These are phyloP conservation scores for Halictus rubicundus DNA, from an alignment of 1,140 invertebrate species.

Conservation along the genomic window DNA sequence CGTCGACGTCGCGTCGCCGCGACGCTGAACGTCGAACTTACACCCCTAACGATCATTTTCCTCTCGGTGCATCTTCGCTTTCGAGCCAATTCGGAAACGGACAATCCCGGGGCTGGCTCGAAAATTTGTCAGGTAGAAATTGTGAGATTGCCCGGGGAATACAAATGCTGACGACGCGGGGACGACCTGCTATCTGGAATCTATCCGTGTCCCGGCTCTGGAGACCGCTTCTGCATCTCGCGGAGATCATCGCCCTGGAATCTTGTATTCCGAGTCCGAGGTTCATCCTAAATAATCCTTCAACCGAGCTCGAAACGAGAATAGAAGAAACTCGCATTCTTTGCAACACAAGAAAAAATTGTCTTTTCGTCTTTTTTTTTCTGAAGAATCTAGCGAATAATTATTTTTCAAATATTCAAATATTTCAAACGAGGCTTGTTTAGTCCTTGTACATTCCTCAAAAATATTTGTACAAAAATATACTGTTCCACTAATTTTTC, in stretches of 20 bases:
- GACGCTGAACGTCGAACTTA: constrained; percentile 38
- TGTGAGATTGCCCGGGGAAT: constrained; percentile 56
- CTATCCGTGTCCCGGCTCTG: constrained; percentile 3
- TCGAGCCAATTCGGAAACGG: constrained; percentile 63
- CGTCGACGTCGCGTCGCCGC: constrained; percentile 11
- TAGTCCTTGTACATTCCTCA: too few species aligned
- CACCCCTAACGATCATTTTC: constrained; percentile 50
- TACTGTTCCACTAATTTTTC: too few species aligned
- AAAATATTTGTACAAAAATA: too few species aligned
- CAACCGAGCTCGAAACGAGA: too few species aligned
- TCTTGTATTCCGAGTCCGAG: background rate
- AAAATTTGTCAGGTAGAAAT: constrained; percentile 68
- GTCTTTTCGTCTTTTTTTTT: too few species aligned
- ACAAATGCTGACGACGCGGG: constrained; percentile 53
- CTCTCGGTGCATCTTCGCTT: constrained; percentile 7
- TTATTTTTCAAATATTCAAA: too few species aligned
- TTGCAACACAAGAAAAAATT: too few species aligned
- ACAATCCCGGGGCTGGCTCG: constrained; percentile 52
- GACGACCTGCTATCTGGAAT: constrained; percentile 9
- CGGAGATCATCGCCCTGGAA: background rate
- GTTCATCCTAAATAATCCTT: too few species aligned
- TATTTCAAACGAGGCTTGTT: too few species aligned
- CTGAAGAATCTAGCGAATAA: too few species aligned
- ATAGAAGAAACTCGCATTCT: too few species aligned
- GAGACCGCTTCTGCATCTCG: background rate